Base-by-base conservation (phyloP, 2,113 vertebrate genomes). In the Sorex araneus region DNA sequence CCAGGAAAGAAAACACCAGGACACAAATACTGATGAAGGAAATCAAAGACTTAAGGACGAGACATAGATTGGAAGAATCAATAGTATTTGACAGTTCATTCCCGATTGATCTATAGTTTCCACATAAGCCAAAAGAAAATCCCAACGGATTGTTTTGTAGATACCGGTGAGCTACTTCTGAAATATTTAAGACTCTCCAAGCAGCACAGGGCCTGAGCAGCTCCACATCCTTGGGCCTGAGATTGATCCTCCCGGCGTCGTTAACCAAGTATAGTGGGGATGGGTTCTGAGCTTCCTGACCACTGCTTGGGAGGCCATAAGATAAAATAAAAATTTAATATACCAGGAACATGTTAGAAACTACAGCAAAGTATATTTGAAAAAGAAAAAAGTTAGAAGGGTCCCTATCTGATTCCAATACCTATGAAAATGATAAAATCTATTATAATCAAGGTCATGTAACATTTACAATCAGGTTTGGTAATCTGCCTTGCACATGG, bases 281-380 rank as follows among this genome's bases (percentile, higher is more conserved):
- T 54, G 54, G 21, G 57, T 60, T 60, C 57, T 60, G 57, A 16
- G 57, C 57, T 23, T 23, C 57, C 21, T 23, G 57, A 60, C 19
- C 18, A 60, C 21, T 60, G 57, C 57, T 60, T 23, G 19, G 57
- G 6, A 60, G 57, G 57, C 57, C 57, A 23, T 60, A 60, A 21
- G 18, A 23, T 60, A 60, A 23, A 60, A 60, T 60, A 19, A 60
- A 18, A 60, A 60, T 60, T 60, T 60, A 60, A 23, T 60, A 60
- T 70, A 3, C 81, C 86, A 64, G 57, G 66, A 84, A 92, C 89
- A 45, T 3, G 10, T 70, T 43, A 94, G 32, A 66, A 95, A 92
- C 36, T 32, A 64, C 3, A 84, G 69, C 34, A 86, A 89, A 89
- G 94, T 25, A 70, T 45, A 76, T 77, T 82, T 54, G 13, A 85